Evolutionary conservation across 2,797 vertebrate species (phyloP), one percentile per base, ranked within the genome.

Genomic region (Coccyzus lansbergi): DNA sequence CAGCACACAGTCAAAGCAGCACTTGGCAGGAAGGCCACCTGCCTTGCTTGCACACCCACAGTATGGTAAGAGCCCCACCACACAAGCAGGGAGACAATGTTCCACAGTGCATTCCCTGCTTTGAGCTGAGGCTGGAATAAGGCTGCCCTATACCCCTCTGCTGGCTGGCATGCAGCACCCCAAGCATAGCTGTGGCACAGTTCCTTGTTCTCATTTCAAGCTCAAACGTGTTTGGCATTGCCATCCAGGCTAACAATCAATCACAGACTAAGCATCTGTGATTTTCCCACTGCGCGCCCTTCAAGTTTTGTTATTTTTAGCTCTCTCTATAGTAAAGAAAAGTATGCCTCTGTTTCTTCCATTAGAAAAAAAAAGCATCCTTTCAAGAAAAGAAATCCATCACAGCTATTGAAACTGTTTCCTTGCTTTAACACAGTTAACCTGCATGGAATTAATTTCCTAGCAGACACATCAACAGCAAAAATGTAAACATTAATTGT

Each of bases 61-160:
- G 28, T 1, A 0, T 19, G 12, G 18, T 42, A 79, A 53, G 59
- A 29, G 9, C 28, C n/a, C 20, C 6, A 4, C 9, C 0, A 1
- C 2, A 2, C 0, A 0, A 59, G 15, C 1, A 1, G 24, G 69
- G 64, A 31, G 19, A 12, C 0, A 2, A 12, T 2, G 5, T 6
- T 36, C 31, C 0, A 0, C 7, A 48, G 55, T 11, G n/a, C 19
- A 38, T 10, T 31, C 25, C 0, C 0, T 62, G 44, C 0, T 0
- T 18, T 24, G 22, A 36, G 14, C 58, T 33, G 62, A 24, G 28
- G 17, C 26, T 75, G 40, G n/a, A 14, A 76, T 0, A 1, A 49
- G 33, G 8, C 25, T 71, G 49, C 14, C 22, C 36, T 51, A 15
- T 3, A 2, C 10, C 33, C 19, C 29, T 56, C 29, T 0, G 0